phyloP scores from a whole-genome alignment of 2,113 vertebrate species.

The Grus americana region DNA sequence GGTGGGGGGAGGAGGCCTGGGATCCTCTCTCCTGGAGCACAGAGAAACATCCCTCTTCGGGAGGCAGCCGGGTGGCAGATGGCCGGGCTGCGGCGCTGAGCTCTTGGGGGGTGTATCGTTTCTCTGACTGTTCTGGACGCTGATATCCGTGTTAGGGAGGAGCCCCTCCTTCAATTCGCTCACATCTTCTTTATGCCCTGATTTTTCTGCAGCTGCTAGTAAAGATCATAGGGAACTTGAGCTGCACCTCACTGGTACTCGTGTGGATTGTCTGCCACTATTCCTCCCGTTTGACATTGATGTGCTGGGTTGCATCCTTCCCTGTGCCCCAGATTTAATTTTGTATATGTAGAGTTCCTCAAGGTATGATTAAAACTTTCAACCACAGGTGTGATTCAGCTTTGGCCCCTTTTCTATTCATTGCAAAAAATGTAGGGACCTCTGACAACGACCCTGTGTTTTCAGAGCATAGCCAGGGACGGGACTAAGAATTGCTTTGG shows the following conservation, averaged over 20 bases:
- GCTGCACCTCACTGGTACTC: background rate
- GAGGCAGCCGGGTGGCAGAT: conserved; percentile 55
- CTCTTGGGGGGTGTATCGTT: conserved; percentile 31
- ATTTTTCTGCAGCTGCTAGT: conserved; percentile 37
- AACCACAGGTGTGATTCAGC: background rate
- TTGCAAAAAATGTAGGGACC: background rate
- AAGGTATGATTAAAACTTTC: background rate
- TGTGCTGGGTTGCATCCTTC: background rate
- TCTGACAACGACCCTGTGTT: background rate
- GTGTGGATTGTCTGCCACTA: background rate
- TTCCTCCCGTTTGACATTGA: background rate
- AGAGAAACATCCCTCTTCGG: background rate
- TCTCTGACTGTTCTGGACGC: conserved; percentile 23
- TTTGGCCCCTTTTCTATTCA: background rate
- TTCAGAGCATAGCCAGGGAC: background rate
- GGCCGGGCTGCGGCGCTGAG: background rate
- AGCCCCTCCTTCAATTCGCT: conserved; percentile 26
- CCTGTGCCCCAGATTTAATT: background rate
- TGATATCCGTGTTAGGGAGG: background rate
- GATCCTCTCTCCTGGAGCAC: background rate
- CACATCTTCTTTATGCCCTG: conserved; percentile 7
- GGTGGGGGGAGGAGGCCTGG: background rate
- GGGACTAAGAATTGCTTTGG: background rate
- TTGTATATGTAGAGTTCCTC: background rate
- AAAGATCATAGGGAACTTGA: conserved; percentile 32